These are phyloP conservation scores for Lampris incognitus DNA, from an alignment of 2,113 vertebrate genomes.

Conservation along the genomic window DNA sequence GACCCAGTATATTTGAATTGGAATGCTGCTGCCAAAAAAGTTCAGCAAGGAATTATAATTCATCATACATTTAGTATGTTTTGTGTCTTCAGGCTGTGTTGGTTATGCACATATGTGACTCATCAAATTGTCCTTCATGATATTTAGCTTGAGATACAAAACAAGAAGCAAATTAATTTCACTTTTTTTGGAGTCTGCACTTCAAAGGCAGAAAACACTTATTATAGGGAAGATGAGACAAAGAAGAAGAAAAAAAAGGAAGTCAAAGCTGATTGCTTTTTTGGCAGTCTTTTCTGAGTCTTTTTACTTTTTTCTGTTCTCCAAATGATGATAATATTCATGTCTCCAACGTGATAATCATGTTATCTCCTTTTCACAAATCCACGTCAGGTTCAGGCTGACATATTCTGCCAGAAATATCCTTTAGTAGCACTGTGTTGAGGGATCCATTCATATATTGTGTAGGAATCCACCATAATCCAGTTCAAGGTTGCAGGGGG, in stretches of 20 bases:
- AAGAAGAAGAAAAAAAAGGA: background rate
- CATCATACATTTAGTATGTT: background rate
- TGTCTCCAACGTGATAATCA: too few relatives aligned
- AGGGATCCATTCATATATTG: background rate
- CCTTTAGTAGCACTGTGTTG: constrained; percentile 2
- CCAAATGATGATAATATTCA: too few relatives aligned
- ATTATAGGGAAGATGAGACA: constrained; percentile 32
- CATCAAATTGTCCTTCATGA: background rate
- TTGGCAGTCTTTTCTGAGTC: constrained; percentile 10
- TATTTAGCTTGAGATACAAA: constrained; percentile 23
- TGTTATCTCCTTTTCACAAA: background rate
- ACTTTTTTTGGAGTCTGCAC: constrained; percentile 16
- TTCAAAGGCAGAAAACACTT: constrained; percentile 40
- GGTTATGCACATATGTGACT: background rate
- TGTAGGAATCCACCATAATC: too few relatives aligned
- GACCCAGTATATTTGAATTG: background rate
- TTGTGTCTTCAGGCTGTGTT: constrained; percentile 17
- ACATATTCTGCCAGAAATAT: constrained; percentile 22
- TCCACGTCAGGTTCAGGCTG: background rate
- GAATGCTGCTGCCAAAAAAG: too few relatives aligned
- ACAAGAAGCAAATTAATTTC: constrained; percentile 49
- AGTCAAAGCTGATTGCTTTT: constrained; percentile 30
- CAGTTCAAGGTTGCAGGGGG: too few relatives aligned
- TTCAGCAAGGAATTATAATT: too few relatives aligned
- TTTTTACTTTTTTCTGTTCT: background rate